Percentiles rank a stretch among this genome's conserved stretches.
Conservation (phyloP, 2,797 vertebrate genomes). For the Myotis myotis region DNA sequence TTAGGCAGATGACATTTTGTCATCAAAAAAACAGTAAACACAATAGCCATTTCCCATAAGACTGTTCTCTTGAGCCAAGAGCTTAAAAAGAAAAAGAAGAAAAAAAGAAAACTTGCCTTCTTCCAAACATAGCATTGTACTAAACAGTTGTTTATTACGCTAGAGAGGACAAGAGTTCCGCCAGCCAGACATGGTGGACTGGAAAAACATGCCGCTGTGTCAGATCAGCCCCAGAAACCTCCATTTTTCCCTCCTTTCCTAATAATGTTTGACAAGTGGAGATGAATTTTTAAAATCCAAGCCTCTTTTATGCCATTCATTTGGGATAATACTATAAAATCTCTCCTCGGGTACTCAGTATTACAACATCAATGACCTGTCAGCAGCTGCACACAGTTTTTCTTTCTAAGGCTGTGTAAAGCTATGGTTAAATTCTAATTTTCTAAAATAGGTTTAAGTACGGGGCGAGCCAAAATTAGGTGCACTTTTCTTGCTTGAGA, state of each 20-base stretch:
- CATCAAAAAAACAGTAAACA: slow-evolving; percentile 81
- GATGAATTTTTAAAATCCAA: slow-evolving; percentile 71
- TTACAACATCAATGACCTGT: slow-evolving; percentile 69
- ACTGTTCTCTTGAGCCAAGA: slow-evolving; percentile 76
- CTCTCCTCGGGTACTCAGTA: slow-evolving; percentile 47
- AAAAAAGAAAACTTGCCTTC: slow-evolving; percentile 64
- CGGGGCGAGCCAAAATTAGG: slow-evolving; percentile 58
- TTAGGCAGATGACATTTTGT: slow-evolving; percentile 79
- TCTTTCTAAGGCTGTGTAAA: slow-evolving; percentile 69
- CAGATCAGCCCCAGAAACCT: slow-evolving; percentile 51
- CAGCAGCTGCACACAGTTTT: slow-evolving; percentile 63
- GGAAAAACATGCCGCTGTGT: not conserved
- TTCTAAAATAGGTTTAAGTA: slow-evolving; percentile 69
- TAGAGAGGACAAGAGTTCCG: not conserved
- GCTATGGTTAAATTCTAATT: slow-evolving; percentile 72
- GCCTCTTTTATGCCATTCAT: slow-evolving; percentile 64
- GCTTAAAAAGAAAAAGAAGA: slow-evolving; percentile 25
- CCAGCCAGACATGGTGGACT: slow-evolving; percentile 54
- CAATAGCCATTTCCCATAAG: slow-evolving; percentile 81
- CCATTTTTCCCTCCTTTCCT: slow-evolving; percentile 54
- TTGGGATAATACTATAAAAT: slow-evolving; percentile 52
- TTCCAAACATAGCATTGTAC: slow-evolving; percentile 56
- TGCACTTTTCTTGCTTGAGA: slow-evolving; percentile 60
- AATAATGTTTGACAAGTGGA: slow-evolving; percentile 65
- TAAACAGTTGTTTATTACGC: slow-evolving; percentile 65